A percentile compares a stretch with the other conserved stretches of the same genome.
phyloP scores from a whole-genome alignment of 2,797 vertebrate genomes.

The Neoniphon sammara region DNA sequence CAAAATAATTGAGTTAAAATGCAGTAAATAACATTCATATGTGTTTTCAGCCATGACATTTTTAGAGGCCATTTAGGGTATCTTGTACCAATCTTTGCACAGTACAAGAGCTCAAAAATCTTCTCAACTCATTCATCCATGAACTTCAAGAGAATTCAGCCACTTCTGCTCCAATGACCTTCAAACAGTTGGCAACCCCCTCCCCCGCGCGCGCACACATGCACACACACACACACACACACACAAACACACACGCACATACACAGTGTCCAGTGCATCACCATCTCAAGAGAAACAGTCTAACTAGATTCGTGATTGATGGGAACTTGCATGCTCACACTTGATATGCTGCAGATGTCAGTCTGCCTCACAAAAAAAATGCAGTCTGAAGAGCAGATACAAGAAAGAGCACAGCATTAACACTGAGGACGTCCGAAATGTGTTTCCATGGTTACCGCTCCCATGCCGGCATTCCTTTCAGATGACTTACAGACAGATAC shows the following conservation, averaged over 20 bases:
- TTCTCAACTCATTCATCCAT: slow-evolving; percentile 12
- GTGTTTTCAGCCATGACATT: too few species aligned
- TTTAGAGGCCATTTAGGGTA: too few species aligned
- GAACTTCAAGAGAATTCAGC: slow-evolving; percentile 40
- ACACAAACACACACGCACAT: slow-evolving; percentile 11
- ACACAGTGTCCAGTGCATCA: not conserved
- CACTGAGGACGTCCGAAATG: slow-evolving; percentile 62
- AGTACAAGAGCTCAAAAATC: slow-evolving; percentile 2
- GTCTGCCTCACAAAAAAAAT: slow-evolving; percentile 52
- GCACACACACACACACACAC: slow-evolving; percentile 8
- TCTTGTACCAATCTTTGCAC: too few species aligned
- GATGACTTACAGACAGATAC: slow-evolving; percentile 48
- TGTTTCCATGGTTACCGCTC: slow-evolving; percentile 77
- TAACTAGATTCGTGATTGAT: slow-evolving; percentile 14
- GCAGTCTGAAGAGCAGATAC: slow-evolving; percentile 63
- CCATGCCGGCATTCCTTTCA: slow-evolving; percentile 63
- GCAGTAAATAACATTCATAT: too few species aligned
- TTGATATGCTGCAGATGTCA: slow-evolving; percentile 64
- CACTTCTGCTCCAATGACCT: slow-evolving; percentile 57
- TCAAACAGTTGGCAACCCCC: slow-evolving; percentile 9
- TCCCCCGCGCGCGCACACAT: not conserved
- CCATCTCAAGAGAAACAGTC: not conserved
- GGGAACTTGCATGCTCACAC: slow-evolving; percentile 67
- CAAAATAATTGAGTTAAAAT: too few species aligned
- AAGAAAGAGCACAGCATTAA: slow-evolving; percentile 58